Percentiles rank a stretch among this genome's conserved stretches.
Evolutionary conservation across 2,888 invertebrate genomes (phyloP).

Genomic region (Caenorhabditis doughertyi): DNA sequence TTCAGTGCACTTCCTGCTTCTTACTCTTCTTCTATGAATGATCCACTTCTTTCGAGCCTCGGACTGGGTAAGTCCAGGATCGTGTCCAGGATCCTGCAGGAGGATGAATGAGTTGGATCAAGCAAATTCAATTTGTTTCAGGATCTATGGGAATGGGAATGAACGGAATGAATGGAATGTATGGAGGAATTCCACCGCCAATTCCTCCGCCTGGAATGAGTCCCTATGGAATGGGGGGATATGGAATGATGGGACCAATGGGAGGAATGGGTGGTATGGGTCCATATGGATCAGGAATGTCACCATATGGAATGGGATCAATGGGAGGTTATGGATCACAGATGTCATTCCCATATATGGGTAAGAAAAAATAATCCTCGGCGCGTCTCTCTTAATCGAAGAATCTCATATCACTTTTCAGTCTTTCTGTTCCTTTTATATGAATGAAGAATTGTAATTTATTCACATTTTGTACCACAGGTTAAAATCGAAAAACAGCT

Average conservation of each 20-base stretch:
- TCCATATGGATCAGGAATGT: conserved; percentile 55
- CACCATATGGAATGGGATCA: conserved; percentile 60
- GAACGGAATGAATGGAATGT: conserved; percentile 58
- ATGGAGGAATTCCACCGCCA: conserved; percentile 62
- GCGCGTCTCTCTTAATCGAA: background rate
- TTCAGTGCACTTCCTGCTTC: conserved; percentile 51
- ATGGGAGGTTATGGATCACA: conserved; percentile 51
- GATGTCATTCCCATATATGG: conserved; percentile 61
- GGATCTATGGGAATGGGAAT: conserved; percentile 57
- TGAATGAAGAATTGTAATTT: conserved; percentile 18
- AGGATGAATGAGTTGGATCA: background rate
- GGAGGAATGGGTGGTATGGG: conserved; percentile 44
- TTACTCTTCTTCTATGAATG: conserved; percentile 35
- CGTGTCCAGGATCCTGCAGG: too few species aligned
- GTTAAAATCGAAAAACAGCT: background rate
- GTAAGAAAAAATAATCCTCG: conserved; percentile 46
- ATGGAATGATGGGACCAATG: conserved; percentile 59
- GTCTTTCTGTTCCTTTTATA: conserved; percentile 7
- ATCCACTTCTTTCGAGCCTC: conserved; percentile 45
- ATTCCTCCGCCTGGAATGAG: conserved; percentile 65
- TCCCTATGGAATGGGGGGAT: conserved; percentile 61
- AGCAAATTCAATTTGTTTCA: conserved; percentile 1
- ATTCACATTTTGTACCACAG: background rate
- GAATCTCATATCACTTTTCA: conserved; percentile 41
- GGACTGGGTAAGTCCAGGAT: conserved; percentile 47